A percentile compares a stretch with the other conserved stretches of the same genome.
Evolutionary conservation across 2,888 invertebrate species (phyloP).

Genomic region (Cosmopolites sordidus): DNA sequence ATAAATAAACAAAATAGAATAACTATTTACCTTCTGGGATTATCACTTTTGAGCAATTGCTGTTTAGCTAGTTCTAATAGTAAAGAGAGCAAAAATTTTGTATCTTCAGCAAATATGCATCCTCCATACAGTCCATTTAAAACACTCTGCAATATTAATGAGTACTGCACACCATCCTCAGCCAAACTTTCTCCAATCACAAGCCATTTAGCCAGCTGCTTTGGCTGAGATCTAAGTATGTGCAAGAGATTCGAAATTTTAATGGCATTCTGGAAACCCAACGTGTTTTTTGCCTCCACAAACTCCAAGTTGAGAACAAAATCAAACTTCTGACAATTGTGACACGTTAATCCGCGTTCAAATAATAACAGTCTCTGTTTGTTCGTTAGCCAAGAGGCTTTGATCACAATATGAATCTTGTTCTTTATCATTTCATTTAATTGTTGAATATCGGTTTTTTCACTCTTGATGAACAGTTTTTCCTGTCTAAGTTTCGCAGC

Average conservation of each 20-base stretch:
- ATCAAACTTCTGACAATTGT: constrained; percentile 65
- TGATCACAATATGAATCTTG: constrained; percentile 58
- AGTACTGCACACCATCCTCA: constrained; percentile 36
- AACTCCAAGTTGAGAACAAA: constrained; percentile 62
- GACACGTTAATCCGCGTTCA: constrained; percentile 69
- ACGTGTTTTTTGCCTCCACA: constrained; percentile 75
- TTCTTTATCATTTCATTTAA: constrained; percentile 64
- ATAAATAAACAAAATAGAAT: neutral
- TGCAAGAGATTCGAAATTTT: constrained; percentile 67
- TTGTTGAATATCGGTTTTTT: constrained; percentile 74
- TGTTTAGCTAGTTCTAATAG: constrained; percentile 65
- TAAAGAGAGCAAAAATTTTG: constrained; percentile 60
- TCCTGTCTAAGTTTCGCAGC: constrained; percentile 74
- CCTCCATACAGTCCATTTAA: constrained; percentile 69
- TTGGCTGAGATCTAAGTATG: constrained; percentile 63
- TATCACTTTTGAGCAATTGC: constrained; percentile 66
- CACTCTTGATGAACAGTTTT: constrained; percentile 80
- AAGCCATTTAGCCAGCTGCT: constrained; percentile 65
- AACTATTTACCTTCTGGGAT: constrained; percentile 57
- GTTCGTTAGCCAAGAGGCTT: constrained; percentile 82
- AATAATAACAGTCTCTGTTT: constrained; percentile 76
- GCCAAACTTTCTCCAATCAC: constrained; percentile 61
- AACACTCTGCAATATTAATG: constrained; percentile 53
- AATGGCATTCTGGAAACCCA: constrained; percentile 59
- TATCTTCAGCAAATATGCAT: constrained; percentile 71